Base-by-base conservation (phyloP, 2,888 invertebrate genomes). In the Pogonocherus hispidulus region DNA sequence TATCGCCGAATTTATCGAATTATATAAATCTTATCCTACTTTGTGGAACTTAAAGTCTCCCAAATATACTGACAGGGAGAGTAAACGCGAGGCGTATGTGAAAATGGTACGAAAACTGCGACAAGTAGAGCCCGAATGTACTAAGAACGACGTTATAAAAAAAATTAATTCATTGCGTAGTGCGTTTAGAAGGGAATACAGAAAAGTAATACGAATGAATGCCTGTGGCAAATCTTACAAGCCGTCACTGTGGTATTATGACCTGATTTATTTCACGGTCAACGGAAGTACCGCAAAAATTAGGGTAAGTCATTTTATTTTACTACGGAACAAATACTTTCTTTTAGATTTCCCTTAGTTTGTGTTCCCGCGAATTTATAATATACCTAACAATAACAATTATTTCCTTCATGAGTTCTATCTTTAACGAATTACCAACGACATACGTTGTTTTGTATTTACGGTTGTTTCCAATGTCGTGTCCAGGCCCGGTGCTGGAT, bases 171-270 rank as follows among this genome's bases (percentile, higher is more conserved):
- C 46, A 1, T 46, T 57, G 27, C 14, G 57, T 22, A 57, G 57
- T 46, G 57, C 57, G 1, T 57, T 57, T 16, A 44, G 57, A 57
- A 57, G 57, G 14, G 57, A 57, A 19, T 44, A 57, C 16, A 22
- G 37, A 23, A 57, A 57, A 57, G 46, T 57, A 9, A 22, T 3
- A 1, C 3, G 14, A 23, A 44, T 57, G 57, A 46, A 22, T 22
- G 22, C 23, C 9, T 11, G n/a, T 9, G 57, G 57, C 1, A 57
- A 57, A 57, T 5, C 5, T 8, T 46, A 57, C n/a, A 41, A 57
- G 22, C 57, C 57, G 16, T 35, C 23, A 19, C 16, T 57, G 23
- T 57, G 57, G 57, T 57, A 57, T 22, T 57, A 46, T 46, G 35
- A 46, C 9, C 11, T 57, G 14, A 22, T 57, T 44, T 16, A 1